phyloP scores from a whole-genome alignment of 1,140 invertebrate genomes.

The Samia ricini region DNA sequence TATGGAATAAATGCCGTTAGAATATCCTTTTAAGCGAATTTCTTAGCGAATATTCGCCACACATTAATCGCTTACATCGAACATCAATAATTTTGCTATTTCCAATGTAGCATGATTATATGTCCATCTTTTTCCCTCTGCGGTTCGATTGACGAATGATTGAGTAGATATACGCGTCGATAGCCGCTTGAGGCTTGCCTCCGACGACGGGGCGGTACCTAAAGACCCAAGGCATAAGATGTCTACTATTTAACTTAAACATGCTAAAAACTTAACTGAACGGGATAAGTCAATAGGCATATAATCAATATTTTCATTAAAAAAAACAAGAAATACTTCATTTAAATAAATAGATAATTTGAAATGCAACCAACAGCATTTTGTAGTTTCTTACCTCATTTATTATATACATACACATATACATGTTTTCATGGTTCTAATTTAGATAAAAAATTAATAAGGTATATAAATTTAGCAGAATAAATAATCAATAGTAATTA shows the following conservation, averaged over 20 bases:
- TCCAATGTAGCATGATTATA: slow-evolving; percentile 24
- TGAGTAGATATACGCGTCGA: slow-evolving; percentile 49
- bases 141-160: slow-evolving; percentile 59
- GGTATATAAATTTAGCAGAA: no score
- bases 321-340: no score
- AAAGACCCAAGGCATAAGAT: slow-evolving; percentile 4
- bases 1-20: no score
- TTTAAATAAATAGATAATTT: no score
- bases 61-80: not conserved
- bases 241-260: not conserved
- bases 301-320: not conserved
- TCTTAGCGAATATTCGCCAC: not conserved
- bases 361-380: no score
- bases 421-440: no score
- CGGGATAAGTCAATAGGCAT: no score
- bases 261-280: not conserved
- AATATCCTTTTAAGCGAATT: no score
- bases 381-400: no score
- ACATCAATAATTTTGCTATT: slow-evolving; percentile 5
- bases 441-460: no score
- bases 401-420: no score
- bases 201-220: slow-evolving; percentile 29
- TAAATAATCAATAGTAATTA: no score
- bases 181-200: slow-evolving; percentile 38
- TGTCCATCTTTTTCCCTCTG: slow-evolving; percentile 49